Conservation (phyloP, 2,113 vertebrate genomes). For the Cettia cetti region DNA sequence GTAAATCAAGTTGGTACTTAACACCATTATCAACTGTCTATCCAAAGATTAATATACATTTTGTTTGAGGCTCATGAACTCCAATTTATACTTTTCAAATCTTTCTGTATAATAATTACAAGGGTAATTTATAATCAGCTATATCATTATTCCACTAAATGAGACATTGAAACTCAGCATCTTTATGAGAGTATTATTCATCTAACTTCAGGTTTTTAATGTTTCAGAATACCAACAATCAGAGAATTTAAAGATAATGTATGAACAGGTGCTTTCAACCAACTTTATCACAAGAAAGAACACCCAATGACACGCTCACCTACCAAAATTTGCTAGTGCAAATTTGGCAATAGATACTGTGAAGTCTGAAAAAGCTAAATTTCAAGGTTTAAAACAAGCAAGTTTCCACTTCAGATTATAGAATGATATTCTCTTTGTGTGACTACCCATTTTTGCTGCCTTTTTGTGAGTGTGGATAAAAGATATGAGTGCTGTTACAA, state of each 20-base stretch:
- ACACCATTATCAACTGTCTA: not conserved
- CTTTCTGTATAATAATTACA: not conserved
- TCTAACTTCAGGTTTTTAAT: not conserved
- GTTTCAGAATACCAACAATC: not conserved
- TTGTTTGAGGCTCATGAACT: not conserved
- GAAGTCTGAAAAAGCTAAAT: not conserved
- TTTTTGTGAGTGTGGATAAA: not conserved
- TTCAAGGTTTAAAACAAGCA: not conserved
- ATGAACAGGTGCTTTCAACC: not conserved
- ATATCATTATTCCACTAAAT: not conserved
- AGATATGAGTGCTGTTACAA: not conserved
- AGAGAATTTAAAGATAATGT: not conserved
- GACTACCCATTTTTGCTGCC: not conserved
- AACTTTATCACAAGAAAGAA: not conserved
- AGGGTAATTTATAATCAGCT: not conserved
- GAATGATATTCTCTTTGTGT: not conserved
- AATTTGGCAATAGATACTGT: not conserved
- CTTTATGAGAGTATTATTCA: not conserved
- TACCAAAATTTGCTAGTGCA: not conserved
- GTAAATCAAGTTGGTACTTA: not conserved
- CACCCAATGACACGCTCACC: accelerated
- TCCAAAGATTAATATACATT: not conserved
- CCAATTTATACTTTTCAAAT: not conserved
- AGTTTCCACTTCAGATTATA: not conserved
- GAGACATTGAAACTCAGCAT: not conserved